Base-by-base conservation (phyloP, 64 coral and sea anemone genomes). In the Actinia equina region DNA sequence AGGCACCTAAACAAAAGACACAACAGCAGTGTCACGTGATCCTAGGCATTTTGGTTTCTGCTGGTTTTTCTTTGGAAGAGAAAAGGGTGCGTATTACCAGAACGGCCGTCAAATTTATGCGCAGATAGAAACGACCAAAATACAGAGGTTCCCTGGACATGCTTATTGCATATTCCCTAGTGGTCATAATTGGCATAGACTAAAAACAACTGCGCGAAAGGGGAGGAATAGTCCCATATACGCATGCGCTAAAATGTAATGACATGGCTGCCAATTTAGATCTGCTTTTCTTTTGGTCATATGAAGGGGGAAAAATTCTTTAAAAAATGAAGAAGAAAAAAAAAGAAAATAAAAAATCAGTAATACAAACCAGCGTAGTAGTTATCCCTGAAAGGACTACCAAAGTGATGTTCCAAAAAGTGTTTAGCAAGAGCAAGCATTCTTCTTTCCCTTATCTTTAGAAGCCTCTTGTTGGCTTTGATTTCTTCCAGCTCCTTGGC, bases 391-490 rank as follows among this genome's bases (percentile, higher is more conserved):
- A 79, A 84, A 17, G 87, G 87, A 58, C 81, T 85, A 6, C 87
- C 91, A n/a, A 89, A 93, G 82, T 80, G 77, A 60, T 89, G 71
- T 10, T 89, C 63, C 7, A 93, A n/a, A 17, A 89, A 84, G 16
- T 93, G 87, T 26, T 89, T 79, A 10, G 83, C 67, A 52, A 85
- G 37, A 37, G 91, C 86, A 20, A 93, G 59, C 37, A 64, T 83
- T 82, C 58, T 64, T 86, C 87, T 19, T 44, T 93, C 87, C 27
- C 59, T 60, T 54, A 46, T 46, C 44, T 84, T 86, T 27, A 93
- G 41, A 16, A 49, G 56, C 42, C 51, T 84, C 52, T 77, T 74
- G 69, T 56, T 85, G 11, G 20, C 26, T 78, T 86, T 84, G 52
- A 86, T 85, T 84, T 77, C 22, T 20, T 59, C 19, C 14, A 86